Evolutionary conservation across 2,113 vertebrate genomes (phyloP).

Genomic region (Ameiurus melas): DNA sequence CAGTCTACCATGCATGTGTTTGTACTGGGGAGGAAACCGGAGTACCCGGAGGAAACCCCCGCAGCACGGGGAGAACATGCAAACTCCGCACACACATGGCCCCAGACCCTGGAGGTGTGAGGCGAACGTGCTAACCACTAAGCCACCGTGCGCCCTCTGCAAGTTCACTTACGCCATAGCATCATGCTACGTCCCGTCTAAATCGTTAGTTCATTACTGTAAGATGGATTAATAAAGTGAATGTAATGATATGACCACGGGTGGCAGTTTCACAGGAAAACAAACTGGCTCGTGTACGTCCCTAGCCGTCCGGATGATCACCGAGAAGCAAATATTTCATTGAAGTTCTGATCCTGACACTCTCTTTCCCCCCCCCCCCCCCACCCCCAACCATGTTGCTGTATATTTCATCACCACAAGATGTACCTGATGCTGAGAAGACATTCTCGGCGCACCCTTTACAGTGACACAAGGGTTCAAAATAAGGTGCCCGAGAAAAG

Average conservation of each 20-base stretch:
- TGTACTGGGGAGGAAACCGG: no score
- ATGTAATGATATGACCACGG: background rate
- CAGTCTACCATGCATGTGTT: no score
- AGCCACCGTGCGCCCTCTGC: no score
- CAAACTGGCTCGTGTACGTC: no score
- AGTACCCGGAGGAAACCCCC: no score
- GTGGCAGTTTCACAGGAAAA: background rate
- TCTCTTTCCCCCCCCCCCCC: background rate
- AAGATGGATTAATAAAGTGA: background rate
- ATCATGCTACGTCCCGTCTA: background rate
- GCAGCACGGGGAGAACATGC: no score
- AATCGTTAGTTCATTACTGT: background rate
- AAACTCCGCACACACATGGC: no score
- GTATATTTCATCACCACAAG: background rate
- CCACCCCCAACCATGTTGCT: background rate
- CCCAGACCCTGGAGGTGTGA: no score
- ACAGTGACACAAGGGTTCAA: background rate
- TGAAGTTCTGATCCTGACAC: background rate
- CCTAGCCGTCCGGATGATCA: background rate
- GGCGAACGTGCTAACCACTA: no score
- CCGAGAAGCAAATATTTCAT: background rate
- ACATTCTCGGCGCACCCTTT: background rate
- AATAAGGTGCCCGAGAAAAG: background rate
- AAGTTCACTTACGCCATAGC: background rate
- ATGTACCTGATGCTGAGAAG: background rate